Base-by-base conservation (phyloP, 2,888 invertebrate species). In the Philhelius pedissequus region DNA sequence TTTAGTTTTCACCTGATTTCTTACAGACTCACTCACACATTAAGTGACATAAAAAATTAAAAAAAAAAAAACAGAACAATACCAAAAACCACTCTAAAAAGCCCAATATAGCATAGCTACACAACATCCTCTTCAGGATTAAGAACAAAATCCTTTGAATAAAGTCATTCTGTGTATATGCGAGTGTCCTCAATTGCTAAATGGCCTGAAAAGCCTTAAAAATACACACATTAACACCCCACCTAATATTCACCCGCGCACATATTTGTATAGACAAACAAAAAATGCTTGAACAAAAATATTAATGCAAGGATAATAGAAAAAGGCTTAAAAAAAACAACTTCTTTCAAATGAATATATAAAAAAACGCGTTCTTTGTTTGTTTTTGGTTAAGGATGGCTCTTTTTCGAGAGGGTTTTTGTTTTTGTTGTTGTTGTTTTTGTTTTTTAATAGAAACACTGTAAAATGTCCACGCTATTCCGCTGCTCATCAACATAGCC, bases 141-240 rank as follows among this genome's bases (percentile, higher is more conserved):
- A 38, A 76, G 64, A 38, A 64, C 38, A 76, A 38, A 70, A 56
- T 52, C 40, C 27, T 77, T 77, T 71, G 77, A 60, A 71, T 68
- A 56, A 71, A 77, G 71, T 30, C 81, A 35, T 66, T 71, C 22
- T 5, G 1, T 32, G 50, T 66, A 0, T 25, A 5, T 4, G 62
- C 56, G 30, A 78, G 77, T 71, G 45, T 32, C 54, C 62, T 78
- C 62, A 73, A 83, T 83, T 78, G 69, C 62, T 78, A 78, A 83
- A 83, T 78, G 78, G 82, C 22, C 73, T 69, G 64, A 74, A 83
- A 78, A 68, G 56, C 74, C 38, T 32, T 58, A 35, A 30, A 27
- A 5, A 32, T 18, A 68, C 13, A 35, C 20, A 50, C 68, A 60
- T 60, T 32, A 38, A 32, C 22, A 54, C 5, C 13, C 27, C n/a